Base-by-base conservation (phyloP, 2,797 vertebrate genomes). In the Sphaeramia orbicularis region DNA sequence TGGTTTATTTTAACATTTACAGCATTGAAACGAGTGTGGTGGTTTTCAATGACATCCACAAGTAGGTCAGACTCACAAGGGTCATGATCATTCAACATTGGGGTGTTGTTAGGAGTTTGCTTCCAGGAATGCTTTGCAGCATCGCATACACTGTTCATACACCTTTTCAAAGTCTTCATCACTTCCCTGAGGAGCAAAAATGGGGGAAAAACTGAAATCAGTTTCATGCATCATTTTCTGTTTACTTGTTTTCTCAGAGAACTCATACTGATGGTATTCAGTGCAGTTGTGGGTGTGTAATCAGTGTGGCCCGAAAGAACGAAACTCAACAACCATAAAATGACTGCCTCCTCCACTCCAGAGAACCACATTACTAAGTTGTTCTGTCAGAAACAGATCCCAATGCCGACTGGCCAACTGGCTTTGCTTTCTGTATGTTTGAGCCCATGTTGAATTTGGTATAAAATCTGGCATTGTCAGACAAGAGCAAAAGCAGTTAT, bases 101-200 rank as follows among this genome's bases (percentile, higher is more conserved):
- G 21, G n/a, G 3, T 32, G 30, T 6, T 9, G 65, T 93, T 94
- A 98, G 81, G 91, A 93, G 62, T 90, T 84, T 27, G 77, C 85
- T 65, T 96, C 96, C 91, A 99, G 89, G 89, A 99, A 99, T 2
- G 90, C 95, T 88, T 89, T 94, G 94, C 97, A 99, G 93, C 97
- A 99, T 76, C 97, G 93, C 50, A 94, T 50, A 61, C 98, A 99
- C 78, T 99, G 98, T 79, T 97, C 89, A 1, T 98, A 99, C 78
- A 99, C 98, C 21, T 87, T 93, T 90, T 99, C 97, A 77, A 99
- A 99, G 92, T 99, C 96, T 43, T 95, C 90, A 43, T 96, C 96
- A 0, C 74, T 93, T 21, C 97, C 97, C 96, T 99, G 60, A 27
- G 45, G 80, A 74, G 76, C 6, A 78, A 54, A 24, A 12, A 59